Evolutionary conservation across 2,797 vertebrate genomes (phyloP).

Genomic region (Echeneis naucrates): DNA sequence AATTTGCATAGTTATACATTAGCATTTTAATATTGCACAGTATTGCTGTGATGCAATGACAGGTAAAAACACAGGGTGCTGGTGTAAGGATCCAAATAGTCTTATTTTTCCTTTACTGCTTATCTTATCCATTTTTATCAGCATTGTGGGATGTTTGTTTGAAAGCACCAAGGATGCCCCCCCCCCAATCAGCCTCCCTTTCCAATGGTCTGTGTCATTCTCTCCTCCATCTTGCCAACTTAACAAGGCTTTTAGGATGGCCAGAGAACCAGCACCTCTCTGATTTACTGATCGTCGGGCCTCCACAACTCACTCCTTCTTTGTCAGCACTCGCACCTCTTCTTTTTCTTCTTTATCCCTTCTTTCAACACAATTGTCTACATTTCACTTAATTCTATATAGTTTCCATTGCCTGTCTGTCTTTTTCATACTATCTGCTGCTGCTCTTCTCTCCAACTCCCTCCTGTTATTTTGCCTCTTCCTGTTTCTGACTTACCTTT

Average conservation of each 20-base stretch:
- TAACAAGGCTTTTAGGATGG: constrained; percentile 79
- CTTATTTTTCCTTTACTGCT: constrained; percentile 34
- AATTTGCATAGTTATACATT: constrained; percentile 37
- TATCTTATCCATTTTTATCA: constrained; percentile 24
- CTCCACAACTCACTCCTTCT: constrained; percentile 74
- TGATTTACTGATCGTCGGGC: constrained; percentile 75
- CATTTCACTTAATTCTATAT: constrained; percentile 46
- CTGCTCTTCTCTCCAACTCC: constrained; percentile 3
- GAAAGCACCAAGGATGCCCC: constrained; percentile 39
- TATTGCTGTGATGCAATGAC: constrained; percentile 32
- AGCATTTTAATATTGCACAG: constrained; percentile 53
- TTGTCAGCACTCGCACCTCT: constrained; percentile 66
- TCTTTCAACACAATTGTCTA: constrained; percentile 46
- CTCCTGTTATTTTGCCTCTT: constrained; percentile 14
- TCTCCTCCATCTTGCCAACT: constrained; percentile 71
- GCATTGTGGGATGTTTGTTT: constrained; percentile 53
- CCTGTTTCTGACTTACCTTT: constrained; percentile 7
- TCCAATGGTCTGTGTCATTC: constrained; percentile 43
- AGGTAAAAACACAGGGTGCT: background rate
- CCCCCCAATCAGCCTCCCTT: constrained; percentile 34
- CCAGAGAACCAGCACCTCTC: constrained; percentile 67
- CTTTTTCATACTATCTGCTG: constrained; percentile 14
- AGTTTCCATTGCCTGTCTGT: constrained; percentile 16
- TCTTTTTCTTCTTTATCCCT: constrained; percentile 31
- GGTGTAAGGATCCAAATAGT: constrained; percentile 34